A percentile compares a stretch with the other conserved stretches of the same genome.
Evolutionary conservation across 2,797 vertebrate genomes (phyloP).

Genomic region (Paramormyrops hopkinsi): DNA sequence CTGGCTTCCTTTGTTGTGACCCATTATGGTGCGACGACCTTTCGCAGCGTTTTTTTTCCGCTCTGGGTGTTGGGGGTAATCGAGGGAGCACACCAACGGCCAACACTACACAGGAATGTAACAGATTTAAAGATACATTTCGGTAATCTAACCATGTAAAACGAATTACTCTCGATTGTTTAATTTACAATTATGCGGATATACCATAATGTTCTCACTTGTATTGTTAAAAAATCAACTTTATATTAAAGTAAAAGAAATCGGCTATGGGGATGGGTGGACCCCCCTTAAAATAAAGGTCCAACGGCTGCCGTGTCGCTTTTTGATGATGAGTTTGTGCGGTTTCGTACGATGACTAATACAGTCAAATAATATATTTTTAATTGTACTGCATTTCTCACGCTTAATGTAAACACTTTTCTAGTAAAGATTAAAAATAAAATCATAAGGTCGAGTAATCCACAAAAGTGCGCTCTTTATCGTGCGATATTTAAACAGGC

Average conservation of each 20-base stretch:
- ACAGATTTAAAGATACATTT: background rate
- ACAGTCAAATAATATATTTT: background rate
- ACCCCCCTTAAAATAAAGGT: background rate
- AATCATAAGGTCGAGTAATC: background rate
- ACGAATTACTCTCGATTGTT: background rate
- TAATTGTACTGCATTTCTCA: background rate
- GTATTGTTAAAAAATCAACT: background rate
- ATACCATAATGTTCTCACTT: background rate
- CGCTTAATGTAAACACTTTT: background rate
- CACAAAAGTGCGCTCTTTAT: background rate
- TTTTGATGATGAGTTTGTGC: conserved; percentile 9
- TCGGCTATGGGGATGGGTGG: background rate
- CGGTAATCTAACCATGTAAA: background rate
- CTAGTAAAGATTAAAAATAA: background rate
- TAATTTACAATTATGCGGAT: background rate
- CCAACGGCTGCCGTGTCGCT: conserved; percentile 14
- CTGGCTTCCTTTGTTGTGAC: conserved; percentile 37
- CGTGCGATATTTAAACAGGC: conserved; percentile 26
- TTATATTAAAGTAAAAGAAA: background rate
- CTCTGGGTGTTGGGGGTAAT: conserved; percentile 3
- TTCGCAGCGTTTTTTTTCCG: background rate
- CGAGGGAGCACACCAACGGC: background rate
- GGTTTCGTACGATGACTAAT: background rate
- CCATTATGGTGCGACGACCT: conserved; percentile 26
- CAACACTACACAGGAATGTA: background rate